These are phyloP conservation scores for Porphyrio hochstetteri DNA, from an alignment of 2,113 vertebrate species.

Conservation along the genomic window DNA sequence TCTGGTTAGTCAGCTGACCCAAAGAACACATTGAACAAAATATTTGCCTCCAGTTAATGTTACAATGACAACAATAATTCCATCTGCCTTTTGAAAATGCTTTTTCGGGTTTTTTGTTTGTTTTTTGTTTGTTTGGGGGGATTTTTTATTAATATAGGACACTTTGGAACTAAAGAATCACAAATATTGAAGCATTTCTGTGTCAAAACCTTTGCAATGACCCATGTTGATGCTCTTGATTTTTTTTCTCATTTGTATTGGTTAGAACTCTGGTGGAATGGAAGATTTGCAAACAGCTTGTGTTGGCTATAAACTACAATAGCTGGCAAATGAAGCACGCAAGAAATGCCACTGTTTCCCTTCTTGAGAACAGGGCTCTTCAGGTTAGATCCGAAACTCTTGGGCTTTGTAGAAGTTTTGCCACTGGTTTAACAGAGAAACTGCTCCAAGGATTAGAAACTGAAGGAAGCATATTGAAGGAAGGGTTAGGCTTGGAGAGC, in stretches of 20 bases:
- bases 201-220: neutral
- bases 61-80: neutral
- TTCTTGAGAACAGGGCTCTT: neutral
- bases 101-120: neutral
- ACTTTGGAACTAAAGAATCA: neutral
- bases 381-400: neutral
- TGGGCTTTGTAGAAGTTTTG: neutral
- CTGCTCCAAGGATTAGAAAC: neutral
- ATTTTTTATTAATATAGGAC: too few species aligned
- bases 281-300: neutral
- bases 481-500: neutral
- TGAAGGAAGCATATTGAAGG: neutral
- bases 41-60: neutral
- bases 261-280: neutral
- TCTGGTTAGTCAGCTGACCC: neutral
- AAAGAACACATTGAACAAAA: neutral
- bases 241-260: neutral
- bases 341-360: neutral
- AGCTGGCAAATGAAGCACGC: neutral
- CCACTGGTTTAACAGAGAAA: neutral
- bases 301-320: neutral
- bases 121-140: too few species aligned
- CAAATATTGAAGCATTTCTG: neutral
- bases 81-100: neutral
- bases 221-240: accelerated